Percentiles rank a stretch among this genome's conserved stretches.
Evolutionary conservation across 1,140 invertebrate genomes (phyloP).

Genomic region (Lepidurus couesii): DNA sequence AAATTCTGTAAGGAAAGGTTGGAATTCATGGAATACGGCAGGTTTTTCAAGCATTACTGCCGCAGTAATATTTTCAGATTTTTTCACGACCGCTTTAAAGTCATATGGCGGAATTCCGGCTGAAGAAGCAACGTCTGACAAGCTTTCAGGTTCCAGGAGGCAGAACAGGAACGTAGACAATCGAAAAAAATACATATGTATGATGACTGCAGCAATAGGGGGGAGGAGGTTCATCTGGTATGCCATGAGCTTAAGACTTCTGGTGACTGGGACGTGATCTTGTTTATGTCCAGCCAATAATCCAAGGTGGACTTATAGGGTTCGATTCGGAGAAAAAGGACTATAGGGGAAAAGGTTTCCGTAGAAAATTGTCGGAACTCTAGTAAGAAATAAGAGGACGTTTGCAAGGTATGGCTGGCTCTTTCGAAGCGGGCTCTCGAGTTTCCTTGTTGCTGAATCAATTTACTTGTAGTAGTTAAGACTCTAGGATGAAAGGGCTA

Average conservation of each 20-base stretch:
- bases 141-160: background rate
- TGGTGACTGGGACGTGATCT: background rate
- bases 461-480: too few species aligned
- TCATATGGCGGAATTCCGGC: background rate
- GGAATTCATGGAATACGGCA: background rate
- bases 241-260: background rate
- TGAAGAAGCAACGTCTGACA: background rate
- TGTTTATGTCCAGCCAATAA: background rate
- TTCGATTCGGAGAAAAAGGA: too few species aligned
- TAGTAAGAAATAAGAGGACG: too few species aligned
- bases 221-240: background rate
- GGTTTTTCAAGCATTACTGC: background rate
- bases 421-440: too few species aligned
- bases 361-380: too few species aligned
- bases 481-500: too few species aligned
- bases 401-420: too few species aligned
- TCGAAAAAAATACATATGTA: conserved; percentile 12
- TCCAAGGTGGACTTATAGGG: background rate
- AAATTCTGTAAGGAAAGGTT: background rate
- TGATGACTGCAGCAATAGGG: background rate
- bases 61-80: background rate
- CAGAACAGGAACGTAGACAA: background rate
- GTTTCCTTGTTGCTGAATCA: too few species aligned
- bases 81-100: background rate
- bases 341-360: too few species aligned